A percentile compares a stretch with the other conserved stretches of the same genome.
phyloP scores from a whole-genome alignment of 2,797 vertebrate species.

The Loris lydekkerianus region DNA sequence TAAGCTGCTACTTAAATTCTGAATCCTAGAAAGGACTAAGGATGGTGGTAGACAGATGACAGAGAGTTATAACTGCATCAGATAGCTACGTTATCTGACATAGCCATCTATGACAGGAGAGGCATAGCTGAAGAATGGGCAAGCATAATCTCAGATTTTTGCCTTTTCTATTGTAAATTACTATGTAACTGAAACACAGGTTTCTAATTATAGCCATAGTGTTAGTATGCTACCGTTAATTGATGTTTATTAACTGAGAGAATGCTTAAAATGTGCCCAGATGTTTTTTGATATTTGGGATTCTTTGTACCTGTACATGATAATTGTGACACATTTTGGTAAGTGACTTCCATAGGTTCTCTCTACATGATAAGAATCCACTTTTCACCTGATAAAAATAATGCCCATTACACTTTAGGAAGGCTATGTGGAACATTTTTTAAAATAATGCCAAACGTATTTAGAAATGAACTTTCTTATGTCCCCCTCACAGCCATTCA shows the following conservation, averaged over 20 bases:
- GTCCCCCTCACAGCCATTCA: not conserved
- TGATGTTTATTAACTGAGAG: not conserved
- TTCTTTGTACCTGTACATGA: not conserved
- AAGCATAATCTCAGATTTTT: conserved; percentile 11
- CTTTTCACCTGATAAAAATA: not conserved
- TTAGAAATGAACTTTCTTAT: not conserved
- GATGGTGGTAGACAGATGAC: not conserved
- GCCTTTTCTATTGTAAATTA: not conserved
- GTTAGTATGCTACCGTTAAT: not conserved
- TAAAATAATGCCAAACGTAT: not conserved
- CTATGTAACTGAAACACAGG: not conserved
- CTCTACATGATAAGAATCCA: not conserved
- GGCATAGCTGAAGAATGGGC: not conserved
- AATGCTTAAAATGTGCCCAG: not conserved
- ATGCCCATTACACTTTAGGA: not conserved
- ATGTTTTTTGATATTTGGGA: not conserved
- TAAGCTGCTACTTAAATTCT: not conserved
- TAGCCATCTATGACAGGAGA: not conserved
- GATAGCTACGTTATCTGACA: no score
- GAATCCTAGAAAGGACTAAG: not conserved
- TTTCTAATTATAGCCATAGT: not conserved
- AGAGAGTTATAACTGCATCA: not conserved
- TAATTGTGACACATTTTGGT: not conserved
- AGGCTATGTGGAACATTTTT: not conserved
- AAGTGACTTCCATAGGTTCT: not conserved